phyloP scores from a whole-genome alignment of 2,113 vertebrate species.

The Pongo abelii region DNA sequence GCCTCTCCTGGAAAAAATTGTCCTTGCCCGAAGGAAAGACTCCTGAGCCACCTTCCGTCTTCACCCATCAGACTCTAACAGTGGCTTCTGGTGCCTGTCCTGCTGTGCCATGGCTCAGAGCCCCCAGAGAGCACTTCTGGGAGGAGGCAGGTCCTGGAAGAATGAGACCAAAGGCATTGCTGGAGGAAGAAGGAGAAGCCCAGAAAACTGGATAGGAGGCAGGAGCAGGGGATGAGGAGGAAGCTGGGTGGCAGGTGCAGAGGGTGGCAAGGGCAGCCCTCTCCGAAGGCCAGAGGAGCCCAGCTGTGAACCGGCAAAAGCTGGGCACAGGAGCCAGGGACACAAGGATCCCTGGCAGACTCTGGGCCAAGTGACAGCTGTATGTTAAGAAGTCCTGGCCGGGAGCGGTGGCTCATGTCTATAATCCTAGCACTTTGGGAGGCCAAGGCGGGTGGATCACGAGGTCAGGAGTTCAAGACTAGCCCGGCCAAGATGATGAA shows the following conservation, averaged over 20 bases:
- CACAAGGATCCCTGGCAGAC: not conserved
- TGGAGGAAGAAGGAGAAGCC: too few species aligned
- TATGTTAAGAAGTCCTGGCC: not conserved
- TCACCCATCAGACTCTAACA: accelerated
- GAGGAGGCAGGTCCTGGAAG: not conserved
- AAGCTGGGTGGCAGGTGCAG: accelerated
- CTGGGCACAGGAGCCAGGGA: too few species aligned
- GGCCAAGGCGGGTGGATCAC: too few species aligned
- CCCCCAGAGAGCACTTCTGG: not conserved
- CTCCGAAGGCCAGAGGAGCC: not conserved
- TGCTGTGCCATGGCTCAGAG: not conserved
- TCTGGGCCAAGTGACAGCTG: not conserved
- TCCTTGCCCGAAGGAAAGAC: not conserved
- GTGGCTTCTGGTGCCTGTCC: not conserved
- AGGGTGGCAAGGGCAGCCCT: not conserved
- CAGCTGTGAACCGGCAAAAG: too few species aligned
- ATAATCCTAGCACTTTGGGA: too few species aligned
- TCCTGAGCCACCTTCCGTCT: not conserved
- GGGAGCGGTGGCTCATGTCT: too few species aligned
- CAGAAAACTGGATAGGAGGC: not conserved
- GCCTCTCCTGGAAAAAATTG: not conserved
- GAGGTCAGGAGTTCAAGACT: too few species aligned
- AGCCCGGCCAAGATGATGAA: too few species aligned
- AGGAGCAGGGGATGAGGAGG: not conserved
- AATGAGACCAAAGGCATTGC: not conserved